These are phyloP conservation scores for Mustela lutreola DNA, from an alignment of 2,113 vertebrate species.

Conservation along the genomic window DNA sequence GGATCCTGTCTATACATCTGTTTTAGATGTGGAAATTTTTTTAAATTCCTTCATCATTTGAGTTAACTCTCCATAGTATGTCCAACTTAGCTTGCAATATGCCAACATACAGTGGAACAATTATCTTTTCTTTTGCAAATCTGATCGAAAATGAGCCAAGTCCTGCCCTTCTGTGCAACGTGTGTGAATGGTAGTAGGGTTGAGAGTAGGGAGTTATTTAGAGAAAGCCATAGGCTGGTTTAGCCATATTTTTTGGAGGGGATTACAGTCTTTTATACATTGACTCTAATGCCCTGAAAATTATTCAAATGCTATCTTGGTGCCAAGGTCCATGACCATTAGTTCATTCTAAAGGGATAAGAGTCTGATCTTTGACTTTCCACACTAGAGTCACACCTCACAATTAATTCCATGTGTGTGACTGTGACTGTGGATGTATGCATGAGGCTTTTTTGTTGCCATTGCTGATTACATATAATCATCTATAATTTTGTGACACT, in stretches of 20 bases:
- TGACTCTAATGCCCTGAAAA: constrained; percentile 28
- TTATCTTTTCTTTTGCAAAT: constrained; percentile 77
- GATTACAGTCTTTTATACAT: neutral
- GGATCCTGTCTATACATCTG: constrained; percentile 74
- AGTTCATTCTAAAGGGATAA: constrained; percentile 18
- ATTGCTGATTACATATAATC: neutral
- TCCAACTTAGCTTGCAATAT: constrained; percentile 46
- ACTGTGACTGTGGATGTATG: neutral
- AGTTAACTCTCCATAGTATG: constrained; percentile 65
- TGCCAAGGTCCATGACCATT: neutral
- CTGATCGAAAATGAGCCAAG: constrained; percentile 70
- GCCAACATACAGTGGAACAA: constrained; percentile 67
- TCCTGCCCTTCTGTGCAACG: constrained; percentile 12
- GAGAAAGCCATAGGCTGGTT: neutral
- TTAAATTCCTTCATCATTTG: constrained; percentile 66
- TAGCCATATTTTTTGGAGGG: constrained; percentile 43
- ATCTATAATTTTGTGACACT: neutral
- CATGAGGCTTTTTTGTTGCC: neutral
- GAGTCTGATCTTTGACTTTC: constrained; percentile 7
- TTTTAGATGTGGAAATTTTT: constrained; percentile 73
- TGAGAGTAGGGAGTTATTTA: neutral
- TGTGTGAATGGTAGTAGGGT: neutral
- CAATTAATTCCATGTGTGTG: constrained; percentile 1
- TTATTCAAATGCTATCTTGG: neutral
- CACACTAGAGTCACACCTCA: constrained; percentile 19